Evolutionary conservation across 2,113 vertebrate genomes (phyloP).

Genomic region (Ceyx melanurus): DNA sequence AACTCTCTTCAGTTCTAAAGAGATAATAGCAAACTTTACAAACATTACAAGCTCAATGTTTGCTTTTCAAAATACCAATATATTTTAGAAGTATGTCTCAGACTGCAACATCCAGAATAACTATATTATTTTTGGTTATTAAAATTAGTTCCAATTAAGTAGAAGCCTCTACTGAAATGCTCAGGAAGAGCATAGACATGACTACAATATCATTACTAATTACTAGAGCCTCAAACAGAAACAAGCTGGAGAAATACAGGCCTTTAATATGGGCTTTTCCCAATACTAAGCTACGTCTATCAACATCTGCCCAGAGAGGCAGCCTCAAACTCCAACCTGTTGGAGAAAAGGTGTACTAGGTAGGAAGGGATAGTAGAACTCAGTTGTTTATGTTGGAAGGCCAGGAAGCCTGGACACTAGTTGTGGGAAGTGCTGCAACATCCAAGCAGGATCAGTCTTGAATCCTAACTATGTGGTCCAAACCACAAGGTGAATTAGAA

Average conservation of each 20-base stretch:
- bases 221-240: not conserved
- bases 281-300: not conserved
- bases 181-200: not conserved
- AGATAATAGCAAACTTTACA: not conserved
- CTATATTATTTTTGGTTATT: not conserved
- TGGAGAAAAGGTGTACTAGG: no score
- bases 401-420: not conserved
- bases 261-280: not conserved
- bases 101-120: not conserved
- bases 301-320: accelerated
- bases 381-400: not conserved
- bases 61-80: not conserved
- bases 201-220: not conserved
- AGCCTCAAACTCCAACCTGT: accelerated
- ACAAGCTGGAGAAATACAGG: not conserved
- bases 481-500: not conserved
- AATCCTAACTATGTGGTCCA: not conserved
- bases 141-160: not conserved
- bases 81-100: not conserved
- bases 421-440: not conserved
- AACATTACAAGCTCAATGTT: not conserved
- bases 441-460: accelerated
- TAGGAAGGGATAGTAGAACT: not conserved
- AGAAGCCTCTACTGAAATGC: not conserved
- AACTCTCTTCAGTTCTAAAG: not conserved